Evolutionary conservation across 2,113 vertebrate species (phyloP), one percentile per base, ranked within the genome.

Genomic region (Herpetotheres cachinnans): DNA sequence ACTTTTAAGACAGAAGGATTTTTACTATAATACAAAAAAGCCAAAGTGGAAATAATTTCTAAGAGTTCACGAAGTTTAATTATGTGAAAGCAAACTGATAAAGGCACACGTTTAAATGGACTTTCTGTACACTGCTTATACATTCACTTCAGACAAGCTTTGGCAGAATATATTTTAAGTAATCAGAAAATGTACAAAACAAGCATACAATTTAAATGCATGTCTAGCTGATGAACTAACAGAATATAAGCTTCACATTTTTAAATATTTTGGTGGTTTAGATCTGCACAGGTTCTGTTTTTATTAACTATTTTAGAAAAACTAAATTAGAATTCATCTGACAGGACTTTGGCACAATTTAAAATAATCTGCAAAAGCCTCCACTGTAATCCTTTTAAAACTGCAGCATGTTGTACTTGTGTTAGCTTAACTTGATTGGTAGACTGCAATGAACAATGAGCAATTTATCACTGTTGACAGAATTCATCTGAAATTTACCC

Each of bases 401-500:
- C 0, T 67, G 47, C 40, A 73, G 18, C 5, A 10, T 15, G 30
- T 46, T 89, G 55, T 73, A 84, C 29, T 42, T 91, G 46, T 29
- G 94, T 83, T 74, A 94, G 34, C n/a, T 92, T 63, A 89, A 81
- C 69, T 71, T 79, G 69, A 86, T 2, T 78, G 61, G 65, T 86
- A 93, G 72, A 86, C 47, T 63, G 77, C 55, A 86, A 86, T 1
- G 2, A 85, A 95, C 63, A 86, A 77, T 40, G 42, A 86, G n/a
- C 54, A 89, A 91, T 89, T 92, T 80, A 93, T 92, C 79, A 92
- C 2, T 54, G 58, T 13, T 86, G 93, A 93, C 70, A 95, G 83
- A 81, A 92, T 71, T 84, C 1, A 93, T 62, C n/a, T 40, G 86
- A 91, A 95, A 90, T 90, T 76, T 86, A 91, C 65, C 72, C 50